Evolutionary conservation across 2,113 vertebrate species (phyloP).

Genomic region (Centrocercus urophasianus): DNA sequence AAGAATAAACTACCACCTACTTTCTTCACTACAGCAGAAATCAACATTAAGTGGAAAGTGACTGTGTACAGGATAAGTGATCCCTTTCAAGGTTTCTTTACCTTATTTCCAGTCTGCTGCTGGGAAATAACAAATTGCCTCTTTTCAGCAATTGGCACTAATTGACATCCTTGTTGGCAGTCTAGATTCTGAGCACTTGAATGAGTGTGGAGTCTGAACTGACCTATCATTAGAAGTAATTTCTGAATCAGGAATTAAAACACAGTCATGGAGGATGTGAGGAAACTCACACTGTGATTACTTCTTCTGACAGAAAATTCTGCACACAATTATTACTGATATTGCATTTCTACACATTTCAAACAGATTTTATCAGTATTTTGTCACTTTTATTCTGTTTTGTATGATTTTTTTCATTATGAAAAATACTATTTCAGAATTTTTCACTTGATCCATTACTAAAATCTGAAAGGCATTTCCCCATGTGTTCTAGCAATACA

Average conservation of each 20-base stretch:
- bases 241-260: constrained; percentile 26
- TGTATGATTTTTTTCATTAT: neutral
- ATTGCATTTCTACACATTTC: neutral
- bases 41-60: constrained; percentile 36
- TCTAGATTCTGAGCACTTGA: neutral
- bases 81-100: constrained; percentile 41
- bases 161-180: constrained; percentile 27
- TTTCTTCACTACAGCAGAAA: constrained; percentile 32
- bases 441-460: neutral
- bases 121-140: constrained; percentile 26
- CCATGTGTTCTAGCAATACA: neutral
- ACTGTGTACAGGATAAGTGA: constrained; percentile 22
- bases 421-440: neutral
- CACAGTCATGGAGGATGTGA: neutral
- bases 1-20: constrained; percentile 54
- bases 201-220: neutral
- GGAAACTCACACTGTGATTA: neutral
- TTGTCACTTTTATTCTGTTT: neutral
- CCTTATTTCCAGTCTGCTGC: constrained; percentile 31
- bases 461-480: neutral
- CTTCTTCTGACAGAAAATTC: neutral
- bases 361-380: neutral
- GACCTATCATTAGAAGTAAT: neutral
- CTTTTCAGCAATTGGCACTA: constrained; percentile 28
- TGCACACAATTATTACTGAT: neutral